These are phyloP conservation scores for Panagrolaimus sp. DNA, from an alignment of 1,140 invertebrate species.

Conservation along the genomic window DNA sequence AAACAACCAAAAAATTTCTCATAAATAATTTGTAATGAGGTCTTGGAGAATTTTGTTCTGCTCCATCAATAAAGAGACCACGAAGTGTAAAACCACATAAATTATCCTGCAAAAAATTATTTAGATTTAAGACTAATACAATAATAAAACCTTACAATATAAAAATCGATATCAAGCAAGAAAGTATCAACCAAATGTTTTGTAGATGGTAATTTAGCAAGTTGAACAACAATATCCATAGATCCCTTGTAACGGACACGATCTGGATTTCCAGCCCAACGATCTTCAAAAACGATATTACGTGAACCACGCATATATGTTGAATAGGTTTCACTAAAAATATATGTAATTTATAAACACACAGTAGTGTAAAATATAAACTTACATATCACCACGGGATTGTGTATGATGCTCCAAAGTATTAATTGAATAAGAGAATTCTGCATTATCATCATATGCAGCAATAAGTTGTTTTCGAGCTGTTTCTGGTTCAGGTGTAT, in stretches of 20 bases:
- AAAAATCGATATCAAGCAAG: conserved; percentile 35
- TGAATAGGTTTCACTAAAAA: conserved; percentile 31
- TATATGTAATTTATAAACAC: neutral
- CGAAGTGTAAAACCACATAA: conserved; percentile 37
- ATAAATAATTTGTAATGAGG: neutral
- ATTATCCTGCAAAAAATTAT: conserved; percentile 22
- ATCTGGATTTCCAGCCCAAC: conserved; percentile 41
- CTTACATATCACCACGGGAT: conserved; percentile 20
- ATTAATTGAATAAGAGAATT: conserved; percentile 34
- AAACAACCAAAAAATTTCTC: conserved; percentile 5
- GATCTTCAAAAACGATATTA: conserved; percentile 36
- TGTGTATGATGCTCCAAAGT: conserved; percentile 17
- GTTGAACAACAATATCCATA: conserved; percentile 42
- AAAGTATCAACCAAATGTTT: conserved; percentile 40
- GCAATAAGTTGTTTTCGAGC: conserved; percentile 31
- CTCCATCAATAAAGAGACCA: conserved; percentile 39
- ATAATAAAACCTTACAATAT: conserved; percentile 21
- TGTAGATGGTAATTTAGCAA: conserved; percentile 31
- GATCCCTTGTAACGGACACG: conserved; percentile 34
- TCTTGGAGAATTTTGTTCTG: conserved; percentile 14
- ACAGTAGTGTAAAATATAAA: conserved; percentile 12
- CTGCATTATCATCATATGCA: conserved; percentile 37
- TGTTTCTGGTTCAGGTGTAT: conserved; percentile 24
- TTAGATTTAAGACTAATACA: neutral
- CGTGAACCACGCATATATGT: conserved; percentile 33